Evolutionary conservation across 2,113 vertebrate species (phyloP).

Genomic region (Numenius arquata): DNA sequence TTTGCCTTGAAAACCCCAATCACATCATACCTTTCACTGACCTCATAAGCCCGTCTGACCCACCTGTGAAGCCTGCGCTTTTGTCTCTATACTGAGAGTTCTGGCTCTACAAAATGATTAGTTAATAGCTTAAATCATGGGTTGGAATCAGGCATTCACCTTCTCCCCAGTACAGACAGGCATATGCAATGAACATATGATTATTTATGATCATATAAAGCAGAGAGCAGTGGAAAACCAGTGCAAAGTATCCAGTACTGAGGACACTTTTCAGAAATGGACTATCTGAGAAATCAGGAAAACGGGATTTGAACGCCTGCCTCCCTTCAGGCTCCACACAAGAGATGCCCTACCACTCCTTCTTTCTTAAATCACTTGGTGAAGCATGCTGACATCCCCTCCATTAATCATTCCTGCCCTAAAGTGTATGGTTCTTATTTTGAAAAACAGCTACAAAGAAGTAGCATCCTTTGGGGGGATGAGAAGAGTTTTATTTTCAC

Average conservation of each 20-base stretch:
- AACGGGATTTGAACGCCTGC: background rate
- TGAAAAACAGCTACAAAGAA: background rate
- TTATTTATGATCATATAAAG: background rate
- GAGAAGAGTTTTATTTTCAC: background rate
- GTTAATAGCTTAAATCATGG: background rate
- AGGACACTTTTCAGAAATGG: background rate
- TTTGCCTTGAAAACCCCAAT: background rate
- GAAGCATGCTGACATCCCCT: background rate
- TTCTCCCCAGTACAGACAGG: background rate
- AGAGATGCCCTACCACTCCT: background rate
- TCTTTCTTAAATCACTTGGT: background rate
- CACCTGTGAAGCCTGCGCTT: background rate
- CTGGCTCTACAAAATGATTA: background rate
- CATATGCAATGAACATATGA: background rate
- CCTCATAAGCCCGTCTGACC: background rate
- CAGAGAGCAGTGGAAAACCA: background rate
- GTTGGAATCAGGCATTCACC: background rate
- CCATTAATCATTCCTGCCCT: background rate
- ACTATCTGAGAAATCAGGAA: background rate
- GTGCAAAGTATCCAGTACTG: background rate
- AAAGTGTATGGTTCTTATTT: background rate
- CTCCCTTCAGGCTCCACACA: background rate
- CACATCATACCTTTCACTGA: background rate
- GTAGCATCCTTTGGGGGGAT: background rate
- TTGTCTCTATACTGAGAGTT: background rate